Evolutionary conservation across 1,140 invertebrate species (phyloP), one percentile per base, ranked within the genome.

Genomic region (Nomia melanderi): DNA sequence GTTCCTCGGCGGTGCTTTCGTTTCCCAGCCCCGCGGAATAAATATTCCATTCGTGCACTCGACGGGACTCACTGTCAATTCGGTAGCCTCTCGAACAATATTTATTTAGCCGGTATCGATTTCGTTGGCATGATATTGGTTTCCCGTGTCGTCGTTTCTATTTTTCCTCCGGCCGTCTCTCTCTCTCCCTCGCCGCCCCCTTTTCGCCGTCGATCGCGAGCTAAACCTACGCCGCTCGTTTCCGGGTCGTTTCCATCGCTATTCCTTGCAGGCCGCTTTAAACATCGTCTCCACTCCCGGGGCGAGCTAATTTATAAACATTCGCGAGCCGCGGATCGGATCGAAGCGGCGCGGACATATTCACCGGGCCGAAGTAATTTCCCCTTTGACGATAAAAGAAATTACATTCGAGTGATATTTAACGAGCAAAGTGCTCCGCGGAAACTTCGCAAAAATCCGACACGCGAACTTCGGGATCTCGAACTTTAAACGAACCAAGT

Each of bases 21-120:
- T 73, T 82, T 74, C 53, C 53, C 54, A 36, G 69, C 59, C 27
- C 44, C 41, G 56, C 41, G 76, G 77, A 65, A 83, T 83, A 82
- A 83, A 83, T 78, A 82, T 82, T 82, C 67, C 50, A 66, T 74
- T 78, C 56, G 56, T 67, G 57, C 69, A 78, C 65, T 73, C 66
- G 60, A 23, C 53, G 56, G n/a, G 70, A 74, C 67, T 70, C 70
- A 54, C 70, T 77, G 64, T 78, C 81, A 78, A 82, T 83, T 82
- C 76, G 80, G 67, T 50, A 71, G 79, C 39, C 80, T 44, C 69
- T 74, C 81, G 65, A 83, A 79, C 65, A 83, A 83, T 83, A 83
- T 83, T 83, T 83, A 83, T 83, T 82, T 83, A 83, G 77, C 41
- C 65, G 41, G 53, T 79, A 82, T 83, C 80, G 80, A 83, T 83